Percentiles rank a stretch among this genome's conserved stretches.
Evolutionary conservation across 2,888 invertebrate species (phyloP).

Genomic region (Lithophane leautieri): DNA sequence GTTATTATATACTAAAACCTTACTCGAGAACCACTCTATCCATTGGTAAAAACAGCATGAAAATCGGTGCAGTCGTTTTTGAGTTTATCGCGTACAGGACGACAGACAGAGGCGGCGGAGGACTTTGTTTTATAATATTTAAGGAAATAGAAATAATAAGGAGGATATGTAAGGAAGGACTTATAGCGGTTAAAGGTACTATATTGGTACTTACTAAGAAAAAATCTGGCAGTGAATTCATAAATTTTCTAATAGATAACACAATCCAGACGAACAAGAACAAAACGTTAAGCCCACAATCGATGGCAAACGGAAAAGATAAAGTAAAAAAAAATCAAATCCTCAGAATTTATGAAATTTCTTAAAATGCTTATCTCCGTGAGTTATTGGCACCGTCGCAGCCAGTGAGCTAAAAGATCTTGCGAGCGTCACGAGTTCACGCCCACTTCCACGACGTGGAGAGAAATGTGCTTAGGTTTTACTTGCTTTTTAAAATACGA

Average conservation of each 20-base stretch:
- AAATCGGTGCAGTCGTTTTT: too few relatives aligned
- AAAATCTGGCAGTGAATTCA: conserved; percentile 7
- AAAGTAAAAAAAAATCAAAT: conserved; percentile 49
- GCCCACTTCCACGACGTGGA: conserved; percentile 36
- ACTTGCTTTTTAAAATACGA: conserved; percentile 50
- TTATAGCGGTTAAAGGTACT: too few relatives aligned
- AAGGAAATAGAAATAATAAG: too few relatives aligned
- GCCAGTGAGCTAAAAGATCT: conserved; percentile 57
- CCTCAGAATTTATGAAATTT: conserved; percentile 59
- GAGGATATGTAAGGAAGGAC: too few relatives aligned
- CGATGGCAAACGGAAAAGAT: conserved; percentile 51
- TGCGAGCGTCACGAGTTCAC: conserved; percentile 58
- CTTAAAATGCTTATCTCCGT: conserved; percentile 64
- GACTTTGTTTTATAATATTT: too few relatives aligned
- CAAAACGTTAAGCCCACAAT: conserved; percentile 38
- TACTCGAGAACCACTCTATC: too few relatives aligned
- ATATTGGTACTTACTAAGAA: neutral
- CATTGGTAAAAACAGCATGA: too few relatives aligned
- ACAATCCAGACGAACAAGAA: conserved; percentile 33
- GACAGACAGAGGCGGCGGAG: too few relatives aligned
- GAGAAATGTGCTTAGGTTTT: conserved; percentile 53
- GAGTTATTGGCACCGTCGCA: conserved; percentile 66
- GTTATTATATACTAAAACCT: too few relatives aligned
- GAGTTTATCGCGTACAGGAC: too few relatives aligned
- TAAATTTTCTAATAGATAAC: conserved; percentile 39